phyloP scores from a whole-genome alignment of 2,888 invertebrate species.

The Rhingia campestris region DNA sequence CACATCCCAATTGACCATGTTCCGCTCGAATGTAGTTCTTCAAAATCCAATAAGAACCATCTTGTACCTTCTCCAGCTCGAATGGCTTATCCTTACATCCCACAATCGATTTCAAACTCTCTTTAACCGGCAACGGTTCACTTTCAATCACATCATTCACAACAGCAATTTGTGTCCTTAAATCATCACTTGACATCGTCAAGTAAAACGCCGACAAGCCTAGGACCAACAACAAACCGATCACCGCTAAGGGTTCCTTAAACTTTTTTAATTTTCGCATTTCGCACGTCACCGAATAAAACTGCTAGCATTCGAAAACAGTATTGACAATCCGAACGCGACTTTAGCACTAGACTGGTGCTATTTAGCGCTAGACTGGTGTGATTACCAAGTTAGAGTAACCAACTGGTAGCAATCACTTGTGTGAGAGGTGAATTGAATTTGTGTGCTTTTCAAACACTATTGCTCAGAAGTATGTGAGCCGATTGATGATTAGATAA shows the following conservation, averaged over 20 bases:
- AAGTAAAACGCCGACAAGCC: slow-evolving; percentile 10
- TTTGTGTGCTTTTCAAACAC: slow-evolving; percentile 10
- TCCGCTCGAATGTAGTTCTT: slow-evolving; percentile 85
- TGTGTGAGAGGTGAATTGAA: background rate
- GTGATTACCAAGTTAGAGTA: background rate
- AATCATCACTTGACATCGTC: background rate
- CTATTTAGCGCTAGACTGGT: background rate
- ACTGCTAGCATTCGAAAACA: too few relatives aligned
- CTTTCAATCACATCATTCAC: background rate
- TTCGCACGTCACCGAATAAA: background rate
- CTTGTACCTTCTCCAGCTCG: slow-evolving; percentile 76
- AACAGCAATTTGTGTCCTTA: background rate
- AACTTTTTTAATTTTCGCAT: slow-evolving; percentile 34
- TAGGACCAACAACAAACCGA: slow-evolving; percentile 10
- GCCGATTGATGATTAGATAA: slow-evolving; percentile 9
- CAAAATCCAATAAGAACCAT: slow-evolving; percentile 84
- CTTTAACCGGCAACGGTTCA: slow-evolving; percentile 56
- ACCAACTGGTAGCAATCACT: background rate
- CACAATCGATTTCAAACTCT: slow-evolving; percentile 76
- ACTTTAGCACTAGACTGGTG: slow-evolving; percentile 7
- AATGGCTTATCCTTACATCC: slow-evolving; percentile 77
- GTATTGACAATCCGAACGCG: background rate
- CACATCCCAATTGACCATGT: slow-evolving; percentile 83
- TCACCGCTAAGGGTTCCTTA: background rate
- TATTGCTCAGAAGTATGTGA: slow-evolving; percentile 16